Evolutionary conservation across 2,888 invertebrate genomes (phyloP), one percentile per base, ranked within the genome.

Genomic region (Orchesella flavescens): DNA sequence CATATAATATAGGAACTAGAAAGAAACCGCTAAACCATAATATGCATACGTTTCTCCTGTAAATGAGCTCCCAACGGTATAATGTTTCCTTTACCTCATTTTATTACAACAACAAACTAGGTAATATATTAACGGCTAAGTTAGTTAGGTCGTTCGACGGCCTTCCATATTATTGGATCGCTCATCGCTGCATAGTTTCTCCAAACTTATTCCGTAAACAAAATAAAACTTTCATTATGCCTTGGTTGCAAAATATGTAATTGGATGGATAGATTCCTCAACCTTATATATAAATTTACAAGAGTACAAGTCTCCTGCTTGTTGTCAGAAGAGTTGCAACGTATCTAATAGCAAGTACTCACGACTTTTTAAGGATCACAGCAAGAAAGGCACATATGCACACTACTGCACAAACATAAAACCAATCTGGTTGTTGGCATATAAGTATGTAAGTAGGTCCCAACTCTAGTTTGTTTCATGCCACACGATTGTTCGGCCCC

Each of bases 91-190:
- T 65, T 53, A 46, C 53, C 43, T 46, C 0, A 21, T 63, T 5
- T 34, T 46, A 53, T n/a, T 53, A 53, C 34, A 57, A 34, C 53
- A 49, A 19, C 17, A 53, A 55, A 19, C 24, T 17, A 0, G n/a
- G 71, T 53, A 34, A 34, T 34, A 34, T 34, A 34, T 7, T 34
- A 71, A 68, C 23, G 49, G 23, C 49, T n/a, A n/a, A 55, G 15
- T 61, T 65, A 19, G 68, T 44, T 68, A 78, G 78, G 78, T 78
- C 78, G 71, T 78, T 61, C 44, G 53, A 78, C 63, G 78, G 77
- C 77, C 77, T 77, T 77, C 77, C 46, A 77, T n/a, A n/a, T n/a
- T n/a, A n/a, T n/a, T n/a, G n/a, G n/a, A n/a, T n/a, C n/a, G n/a
- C n/a, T n/a, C n/a, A n/a, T n/a, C n/a, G 23, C 34, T 17, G 63